Base-by-base conservation (phyloP, 2,113 vertebrate genomes). In the Chascanopsetta lugubris region DNA sequence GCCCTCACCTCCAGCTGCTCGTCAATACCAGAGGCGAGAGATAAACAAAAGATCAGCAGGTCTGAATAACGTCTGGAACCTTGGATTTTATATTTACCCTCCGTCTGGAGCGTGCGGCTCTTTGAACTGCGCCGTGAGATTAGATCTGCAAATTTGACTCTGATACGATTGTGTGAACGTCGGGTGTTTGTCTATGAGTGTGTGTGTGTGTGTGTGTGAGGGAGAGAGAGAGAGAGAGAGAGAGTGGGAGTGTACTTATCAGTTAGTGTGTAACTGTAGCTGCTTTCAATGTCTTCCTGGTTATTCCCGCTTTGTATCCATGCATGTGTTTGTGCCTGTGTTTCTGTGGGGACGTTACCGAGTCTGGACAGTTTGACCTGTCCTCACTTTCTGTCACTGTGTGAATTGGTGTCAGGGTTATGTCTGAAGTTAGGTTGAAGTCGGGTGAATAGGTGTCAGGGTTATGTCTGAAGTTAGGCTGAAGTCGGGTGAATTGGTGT, bases 31-130 rank as follows among this genome's bases (percentile, higher is more conserved):
- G n/a, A 84, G 72, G 74, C 71, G 47, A 64, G 24, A 80, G 76
- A 75, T 81, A 56, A 34, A 83, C 71, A 84, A 85, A 87, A 76
- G 70, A 71, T 79, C 72, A 66, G 45, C 46, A 70, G 61, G 65
- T 40, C 47, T 66, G 55, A 84, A 82, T 58, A 65, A 69, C 22
- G 64, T 84, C 72, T 82, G 71, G 51, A 67, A 72, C 47, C 27
- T 63, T 50, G 46, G 61, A 55, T 57, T n/a, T 73, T 34, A 15
- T 79, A 72, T 80, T 88, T 77, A 54, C 75, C 42, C 54, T 58
- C n/a, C 34, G 70, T 77, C 80, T 87, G 56, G 53, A 64, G 8
- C 62, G 32, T 26, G 6, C 4, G 8, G 48, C 72, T 56, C 71
- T 82, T 84, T 62, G 68, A 85, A 77, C 54, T 67, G 45, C 68